phyloP scores from a whole-genome alignment of 2,888 invertebrate genomes.

The Leucozona laternaria region DNA sequence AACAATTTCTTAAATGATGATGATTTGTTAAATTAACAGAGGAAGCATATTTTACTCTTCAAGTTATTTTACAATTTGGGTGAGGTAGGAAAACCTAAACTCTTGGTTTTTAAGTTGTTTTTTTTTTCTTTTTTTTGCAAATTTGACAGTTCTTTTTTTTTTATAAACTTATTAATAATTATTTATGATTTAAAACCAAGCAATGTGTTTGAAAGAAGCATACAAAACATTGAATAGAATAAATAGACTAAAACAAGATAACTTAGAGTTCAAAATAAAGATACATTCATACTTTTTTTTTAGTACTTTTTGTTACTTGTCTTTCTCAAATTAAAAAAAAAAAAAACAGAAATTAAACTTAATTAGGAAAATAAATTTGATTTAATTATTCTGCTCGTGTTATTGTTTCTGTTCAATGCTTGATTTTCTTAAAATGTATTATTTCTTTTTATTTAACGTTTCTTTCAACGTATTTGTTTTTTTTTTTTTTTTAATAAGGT shows the following conservation, averaged over 20 bases:
- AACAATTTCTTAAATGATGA: background rate
- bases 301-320: background rate
- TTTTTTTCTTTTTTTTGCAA: background rate
- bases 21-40: background rate
- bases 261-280: background rate
- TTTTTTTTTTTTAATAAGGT: slow-evolving; percentile 78
- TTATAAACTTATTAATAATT: background rate
- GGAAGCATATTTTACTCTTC: background rate
- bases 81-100: background rate
- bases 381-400: slow-evolving; percentile 41
- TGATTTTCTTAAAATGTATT: slow-evolving; percentile 3
- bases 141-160: too few relatives aligned
- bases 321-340: background rate
- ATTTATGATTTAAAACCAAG: background rate
- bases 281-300: background rate
- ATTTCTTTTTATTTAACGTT: background rate
- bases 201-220: background rate
- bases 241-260: background rate
- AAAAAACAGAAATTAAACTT: slow-evolving; percentile 8
- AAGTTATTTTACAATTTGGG: background rate
- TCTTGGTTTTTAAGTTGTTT: background rate
- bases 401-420: slow-evolving; percentile 9
- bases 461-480: slow-evolving; percentile 10
- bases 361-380: slow-evolving; percentile 42
- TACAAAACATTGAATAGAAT: background rate